Conservation (phyloP, 2,888 invertebrate genomes). For the Philonicus albiceps region DNA sequence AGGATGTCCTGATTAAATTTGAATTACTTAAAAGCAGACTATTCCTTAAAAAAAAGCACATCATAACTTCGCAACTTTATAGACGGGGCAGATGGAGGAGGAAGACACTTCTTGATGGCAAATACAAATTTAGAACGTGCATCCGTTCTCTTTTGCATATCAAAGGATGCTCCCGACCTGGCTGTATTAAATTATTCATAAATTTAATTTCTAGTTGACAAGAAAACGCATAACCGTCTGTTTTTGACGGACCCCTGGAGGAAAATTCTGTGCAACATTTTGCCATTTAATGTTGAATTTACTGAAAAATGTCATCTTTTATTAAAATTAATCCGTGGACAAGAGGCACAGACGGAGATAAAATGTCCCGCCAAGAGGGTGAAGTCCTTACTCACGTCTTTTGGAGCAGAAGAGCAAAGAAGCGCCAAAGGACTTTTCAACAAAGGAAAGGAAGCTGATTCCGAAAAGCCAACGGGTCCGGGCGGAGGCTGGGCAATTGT, state of each 20-base stretch:
- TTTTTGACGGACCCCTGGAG: conserved; percentile 25
- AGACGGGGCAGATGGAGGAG: background rate
- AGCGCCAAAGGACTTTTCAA: conserved; percentile 6
- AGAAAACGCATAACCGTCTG: conserved; percentile 36
- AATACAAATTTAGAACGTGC: background rate
- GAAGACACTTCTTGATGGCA: background rate
- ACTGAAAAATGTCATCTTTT: conserved; percentile 45
- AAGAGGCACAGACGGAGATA: background rate
- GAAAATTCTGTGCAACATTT: conserved; percentile 40
- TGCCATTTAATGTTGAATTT: conserved; percentile 47
- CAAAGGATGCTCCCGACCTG: conserved; percentile 1
- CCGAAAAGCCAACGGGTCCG: background rate
- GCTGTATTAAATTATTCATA: conserved; percentile 19
- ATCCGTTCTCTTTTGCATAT: conserved; percentile 28
- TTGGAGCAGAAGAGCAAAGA: background rate
- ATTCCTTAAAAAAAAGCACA: background rate
- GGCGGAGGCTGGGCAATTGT: background rate
- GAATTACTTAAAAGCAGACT: background rate
- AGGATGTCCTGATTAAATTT: background rate
- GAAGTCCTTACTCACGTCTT: conserved; percentile 18
- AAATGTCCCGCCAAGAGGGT: conserved; percentile 5
- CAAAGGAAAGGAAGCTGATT: background rate
- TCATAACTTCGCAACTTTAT: background rate
- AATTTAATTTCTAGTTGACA: conserved; percentile 38
- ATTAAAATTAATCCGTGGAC: conserved; percentile 45